Evolutionary conservation across 2,888 invertebrate species (phyloP), one percentile per base, ranked within the genome.

Genomic region (Chymomyza caudatula): DNA sequence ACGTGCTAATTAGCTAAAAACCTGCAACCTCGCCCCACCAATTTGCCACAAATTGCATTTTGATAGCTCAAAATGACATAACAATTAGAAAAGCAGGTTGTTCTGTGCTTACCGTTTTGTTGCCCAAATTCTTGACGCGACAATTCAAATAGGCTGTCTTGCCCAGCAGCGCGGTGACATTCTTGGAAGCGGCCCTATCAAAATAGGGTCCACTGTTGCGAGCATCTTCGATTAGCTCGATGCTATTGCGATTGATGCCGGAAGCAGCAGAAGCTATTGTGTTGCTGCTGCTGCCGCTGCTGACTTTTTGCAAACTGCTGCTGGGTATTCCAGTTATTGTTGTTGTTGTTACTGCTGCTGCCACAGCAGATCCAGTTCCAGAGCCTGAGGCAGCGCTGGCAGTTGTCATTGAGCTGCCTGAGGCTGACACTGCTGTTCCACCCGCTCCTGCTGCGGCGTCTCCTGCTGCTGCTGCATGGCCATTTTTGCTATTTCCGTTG

Each of bases 101-200:
- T 8, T 3, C 2, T 59, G 59, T n/a, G 92, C 95, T 94, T 88
- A 97, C 96, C 91, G 97, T 96, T 92, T 96, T 95, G 92, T 97
- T 97, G 76, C 96, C 96, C 89, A 97, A 92, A 91, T 96, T 96
- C 92, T 96, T 96, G 74, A 97, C 96, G 70, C 96, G 93, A 91
- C 97, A 97, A 89, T 95, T 96, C 78, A 97, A 92, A 88, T 96
- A 96, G 56, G 97, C 96, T 43, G 96, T 97, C 91, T 97, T 96
- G 76, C 97, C 96, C 64, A 96, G 92, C 55, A 97, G 92, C 0
- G 96, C 96, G 25, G 97, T 97, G 72, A 93, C 92, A 90, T 94
- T 94, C 90, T 94, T 94, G 54, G 95, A 94, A 42, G 93, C 93
- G 63, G 92, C 91, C 84, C 93, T 92, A 89, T 96, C 95, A 89